Percentiles rank a stretch among this genome's conserved stretches.
phyloP scores from a whole-genome alignment of 2,797 vertebrate genomes.

The Aeoliscus strigatus region DNA sequence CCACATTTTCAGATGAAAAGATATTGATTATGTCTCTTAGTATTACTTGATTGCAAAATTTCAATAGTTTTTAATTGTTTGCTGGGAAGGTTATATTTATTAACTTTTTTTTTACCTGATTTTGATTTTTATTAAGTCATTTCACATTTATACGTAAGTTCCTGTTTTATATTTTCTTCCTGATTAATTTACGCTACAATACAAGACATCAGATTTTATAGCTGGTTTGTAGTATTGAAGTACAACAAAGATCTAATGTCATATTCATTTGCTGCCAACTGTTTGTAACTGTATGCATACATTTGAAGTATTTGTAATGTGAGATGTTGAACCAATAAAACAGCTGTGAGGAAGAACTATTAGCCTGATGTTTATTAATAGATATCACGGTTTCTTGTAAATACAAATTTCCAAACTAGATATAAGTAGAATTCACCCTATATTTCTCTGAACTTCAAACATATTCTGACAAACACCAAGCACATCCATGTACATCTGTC shows the following conservation, averaged over 20 bases:
- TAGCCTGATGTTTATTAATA: constrained; percentile 1
- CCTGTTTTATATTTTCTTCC: constrained; percentile 99
- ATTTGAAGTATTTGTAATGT: constrained; percentile 99
- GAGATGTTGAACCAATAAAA: constrained; percentile 99
- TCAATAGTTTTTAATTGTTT: constrained; percentile 99
- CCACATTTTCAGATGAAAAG: constrained; percentile 95
- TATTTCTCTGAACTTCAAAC: no score
- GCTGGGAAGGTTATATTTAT: constrained; percentile 99
- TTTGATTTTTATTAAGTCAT: constrained; percentile 99
- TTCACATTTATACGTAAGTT: constrained; percentile 96
- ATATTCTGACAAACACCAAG: no score
- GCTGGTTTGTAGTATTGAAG: constrained; percentile 99
- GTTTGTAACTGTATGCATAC: constrained; percentile 99
- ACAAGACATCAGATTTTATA: constrained; percentile 98
- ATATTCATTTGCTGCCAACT: constrained; percentile 99
- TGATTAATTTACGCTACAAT: constrained; percentile 92
- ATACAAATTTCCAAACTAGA: no score
- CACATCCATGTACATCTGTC: no score
- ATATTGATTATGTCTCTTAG: constrained; percentile 97
- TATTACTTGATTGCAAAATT: constrained; percentile 98
- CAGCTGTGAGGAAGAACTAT: constrained; percentile 81
- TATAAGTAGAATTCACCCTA: no score
- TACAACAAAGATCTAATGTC: constrained; percentile 92
- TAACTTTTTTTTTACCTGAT: constrained; percentile 97
- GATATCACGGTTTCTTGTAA: neutral